A percentile compares a stretch with the other conserved stretches of the same genome.
Conservation (phyloP, 1,140 invertebrate genomes). For the Hydropsyche tenuis region DNA sequence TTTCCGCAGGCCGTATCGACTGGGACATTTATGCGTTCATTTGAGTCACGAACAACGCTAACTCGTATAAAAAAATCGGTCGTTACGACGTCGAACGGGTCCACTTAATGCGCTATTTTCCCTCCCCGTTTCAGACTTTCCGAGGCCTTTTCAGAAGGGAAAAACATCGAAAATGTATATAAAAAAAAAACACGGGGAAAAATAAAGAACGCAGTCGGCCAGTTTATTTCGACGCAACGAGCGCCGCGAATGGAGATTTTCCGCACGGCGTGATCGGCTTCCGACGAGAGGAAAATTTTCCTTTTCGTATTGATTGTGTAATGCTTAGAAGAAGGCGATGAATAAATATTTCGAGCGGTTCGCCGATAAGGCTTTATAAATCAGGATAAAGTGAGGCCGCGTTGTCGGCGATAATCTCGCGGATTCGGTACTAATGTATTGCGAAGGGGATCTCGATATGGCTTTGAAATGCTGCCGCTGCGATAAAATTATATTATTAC, state of each 20-base stretch:
- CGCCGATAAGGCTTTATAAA: conserved; percentile 21
- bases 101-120: conserved; percentile 29
- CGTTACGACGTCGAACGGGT: conserved; percentile 13
- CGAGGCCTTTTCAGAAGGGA: background rate
- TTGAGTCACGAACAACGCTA: conserved; percentile 27
- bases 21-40: conserved; percentile 32
- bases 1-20: conserved; percentile 23
- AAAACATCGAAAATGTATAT: background rate
- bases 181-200: background rate
- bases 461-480: too few species aligned
- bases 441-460: background rate
- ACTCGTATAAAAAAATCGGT: conserved; percentile 32
- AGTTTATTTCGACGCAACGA: conserved; percentile 24
- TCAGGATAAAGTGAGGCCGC: conserved; percentile 30
- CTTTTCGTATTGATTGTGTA: conserved; percentile 1
- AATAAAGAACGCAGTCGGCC: conserved; percentile 12
- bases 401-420: conserved; percentile 22
- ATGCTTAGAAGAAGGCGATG: background rate
- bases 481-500: too few species aligned
- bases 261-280: background rate
- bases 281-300: background rate
- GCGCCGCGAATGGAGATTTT: background rate
- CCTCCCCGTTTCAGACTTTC: background rate
- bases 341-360: conserved; percentile 1
- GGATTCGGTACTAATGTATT: conserved; percentile 27